These are phyloP conservation scores for Pedetes capensis DNA, from an alignment of 2,113 vertebrate genomes.

Conservation along the genomic window DNA sequence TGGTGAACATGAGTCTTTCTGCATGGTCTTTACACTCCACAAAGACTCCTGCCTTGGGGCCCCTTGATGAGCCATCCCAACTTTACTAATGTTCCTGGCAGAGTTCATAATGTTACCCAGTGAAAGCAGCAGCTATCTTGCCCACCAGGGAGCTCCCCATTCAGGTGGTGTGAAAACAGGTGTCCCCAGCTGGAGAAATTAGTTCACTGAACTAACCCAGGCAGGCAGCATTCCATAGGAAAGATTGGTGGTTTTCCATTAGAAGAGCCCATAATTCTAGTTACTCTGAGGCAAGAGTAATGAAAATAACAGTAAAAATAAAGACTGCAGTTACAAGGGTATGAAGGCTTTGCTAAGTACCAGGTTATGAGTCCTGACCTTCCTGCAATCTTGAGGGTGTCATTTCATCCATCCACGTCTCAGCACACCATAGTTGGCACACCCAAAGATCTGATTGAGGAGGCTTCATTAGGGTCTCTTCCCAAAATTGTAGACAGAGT, in stretches of 20 bases:
- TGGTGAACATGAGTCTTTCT: background rate
- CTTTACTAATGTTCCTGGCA: background rate
- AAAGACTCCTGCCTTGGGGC: rapidly evolving
- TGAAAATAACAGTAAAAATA: background rate
- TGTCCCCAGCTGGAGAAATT: background rate
- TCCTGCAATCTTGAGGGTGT: background rate
- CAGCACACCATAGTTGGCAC: too few relatives aligned
- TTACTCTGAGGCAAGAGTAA: background rate
- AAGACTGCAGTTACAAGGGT: background rate
- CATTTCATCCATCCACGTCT: background rate
- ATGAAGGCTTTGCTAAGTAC: too few relatives aligned
- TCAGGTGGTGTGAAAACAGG: background rate
- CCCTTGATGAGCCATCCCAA: background rate
- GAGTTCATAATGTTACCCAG: background rate
- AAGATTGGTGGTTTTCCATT: background rate
- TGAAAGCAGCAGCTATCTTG: background rate
- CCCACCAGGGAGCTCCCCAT: background rate
- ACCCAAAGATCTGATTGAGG: background rate
- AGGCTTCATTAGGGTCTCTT: background rate
- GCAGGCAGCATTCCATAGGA: background rate
- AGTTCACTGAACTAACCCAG: background rate
- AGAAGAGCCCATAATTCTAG: background rate
- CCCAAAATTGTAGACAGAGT: background rate
- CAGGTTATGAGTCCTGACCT: background rate
- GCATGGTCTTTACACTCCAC: background rate